Evolutionary conservation across 2,888 invertebrate species (phyloP).

Genomic region (Sympetrum striolatum): DNA sequence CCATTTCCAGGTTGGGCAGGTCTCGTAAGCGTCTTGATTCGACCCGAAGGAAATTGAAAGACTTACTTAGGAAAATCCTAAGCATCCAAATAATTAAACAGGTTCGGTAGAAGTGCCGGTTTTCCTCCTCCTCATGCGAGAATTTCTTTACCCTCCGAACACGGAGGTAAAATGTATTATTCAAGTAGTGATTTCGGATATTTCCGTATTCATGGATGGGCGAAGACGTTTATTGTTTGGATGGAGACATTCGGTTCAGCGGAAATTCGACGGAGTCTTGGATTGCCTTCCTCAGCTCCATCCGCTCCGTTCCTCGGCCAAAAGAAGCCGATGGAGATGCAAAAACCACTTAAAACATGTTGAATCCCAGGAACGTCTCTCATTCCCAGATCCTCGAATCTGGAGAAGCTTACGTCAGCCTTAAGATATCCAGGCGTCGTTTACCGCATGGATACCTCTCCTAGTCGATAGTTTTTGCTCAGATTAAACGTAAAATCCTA

Average conservation of each 20-base stretch:
- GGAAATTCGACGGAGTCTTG: neutral
- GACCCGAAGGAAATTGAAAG: too few relatives aligned
- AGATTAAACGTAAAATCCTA: neutral
- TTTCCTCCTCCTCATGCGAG: too few relatives aligned
- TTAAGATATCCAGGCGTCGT: neutral
- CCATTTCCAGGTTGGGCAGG: too few relatives aligned
- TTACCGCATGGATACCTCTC: neutral
- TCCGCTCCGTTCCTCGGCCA: neutral
- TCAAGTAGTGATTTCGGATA: neutral
- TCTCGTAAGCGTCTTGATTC: too few relatives aligned
- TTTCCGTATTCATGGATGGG: neutral
- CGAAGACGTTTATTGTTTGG: neutral
- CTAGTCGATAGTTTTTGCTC: neutral
- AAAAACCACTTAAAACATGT: neutral
- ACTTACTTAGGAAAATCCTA: too few relatives aligned
- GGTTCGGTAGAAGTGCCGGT: too few relatives aligned
- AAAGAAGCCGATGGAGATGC: neutral
- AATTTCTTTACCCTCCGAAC: too few relatives aligned
- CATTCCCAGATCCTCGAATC: neutral
- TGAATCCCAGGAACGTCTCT: neutral
- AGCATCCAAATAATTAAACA: too few relatives aligned
- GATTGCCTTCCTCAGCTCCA: neutral
- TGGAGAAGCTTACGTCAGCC: neutral
- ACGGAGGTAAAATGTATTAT: too few relatives aligned
- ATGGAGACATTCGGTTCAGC: neutral